Conservation (phyloP, 92 coral and sea anemone genomes). For the Zoanthus sansibaricus region DNA sequence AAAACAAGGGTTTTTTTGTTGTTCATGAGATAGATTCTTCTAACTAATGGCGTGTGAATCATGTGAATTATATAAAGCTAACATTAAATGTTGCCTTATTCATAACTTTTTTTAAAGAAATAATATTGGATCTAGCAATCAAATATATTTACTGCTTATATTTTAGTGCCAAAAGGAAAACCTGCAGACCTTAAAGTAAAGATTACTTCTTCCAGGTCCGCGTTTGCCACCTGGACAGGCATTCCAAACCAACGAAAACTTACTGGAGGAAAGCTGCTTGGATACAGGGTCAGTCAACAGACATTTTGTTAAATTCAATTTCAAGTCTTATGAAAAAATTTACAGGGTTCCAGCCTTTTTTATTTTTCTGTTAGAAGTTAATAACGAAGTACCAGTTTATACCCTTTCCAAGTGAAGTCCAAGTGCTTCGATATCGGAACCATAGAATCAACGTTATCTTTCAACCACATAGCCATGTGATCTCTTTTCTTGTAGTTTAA, state of each 20-base stretch:
- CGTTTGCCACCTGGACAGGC: constrained; percentile 91
- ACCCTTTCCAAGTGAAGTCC: neutral
- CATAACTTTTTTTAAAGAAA: no score
- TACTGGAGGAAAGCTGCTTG: constrained; percentile 86
- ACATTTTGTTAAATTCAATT: neutral
- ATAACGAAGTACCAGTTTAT: neutral
- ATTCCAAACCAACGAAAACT: constrained; percentile 67
- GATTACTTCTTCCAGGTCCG: constrained; percentile 84
- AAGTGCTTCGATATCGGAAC: no score
- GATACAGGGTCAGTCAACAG: constrained; percentile 85
- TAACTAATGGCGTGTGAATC: neutral
- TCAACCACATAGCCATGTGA: no score
- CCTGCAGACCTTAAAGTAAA: constrained; percentile 79
- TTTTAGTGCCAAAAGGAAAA: constrained; percentile 79
- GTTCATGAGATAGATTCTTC: no score
- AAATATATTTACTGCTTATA: neutral
- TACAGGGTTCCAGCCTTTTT: neutral
- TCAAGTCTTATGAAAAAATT: no score
- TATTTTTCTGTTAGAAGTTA: neutral
- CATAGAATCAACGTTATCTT: no score
- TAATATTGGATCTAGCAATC: no score
- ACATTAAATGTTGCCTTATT: no score
- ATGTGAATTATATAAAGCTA: neutral
- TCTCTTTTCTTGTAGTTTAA: neutral
- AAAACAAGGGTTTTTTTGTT: no score